Evolutionary conservation across 2,888 invertebrate genomes (phyloP).

Genomic region (Ferrisia virgata): DNA sequence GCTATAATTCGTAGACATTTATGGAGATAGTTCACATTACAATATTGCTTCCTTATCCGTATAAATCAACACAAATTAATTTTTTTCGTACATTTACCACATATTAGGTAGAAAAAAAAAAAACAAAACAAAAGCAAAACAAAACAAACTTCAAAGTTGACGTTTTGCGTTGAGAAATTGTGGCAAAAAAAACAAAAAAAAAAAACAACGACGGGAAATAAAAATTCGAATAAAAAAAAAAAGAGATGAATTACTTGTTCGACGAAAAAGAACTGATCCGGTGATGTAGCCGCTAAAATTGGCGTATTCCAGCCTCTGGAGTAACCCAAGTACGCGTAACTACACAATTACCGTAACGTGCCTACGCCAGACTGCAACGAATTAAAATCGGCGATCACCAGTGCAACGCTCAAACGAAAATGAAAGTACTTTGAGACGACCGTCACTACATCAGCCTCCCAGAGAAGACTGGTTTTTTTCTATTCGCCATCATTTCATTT

Average conservation of each 20-base stretch:
- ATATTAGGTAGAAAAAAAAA: no score
- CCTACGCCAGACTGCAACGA: slow-evolving; percentile 13
- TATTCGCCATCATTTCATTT: slow-evolving; percentile 23
- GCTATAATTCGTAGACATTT: background rate
- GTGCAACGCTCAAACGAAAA: slow-evolving; percentile 35
- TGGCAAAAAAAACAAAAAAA: no score
- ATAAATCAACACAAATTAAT: no score
- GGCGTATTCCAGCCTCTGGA: slow-evolving; percentile 1
- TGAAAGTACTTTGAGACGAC: slow-evolving; percentile 32
- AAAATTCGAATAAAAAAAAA: background rate
- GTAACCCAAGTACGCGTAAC: background rate
- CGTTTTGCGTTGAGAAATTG: no score
- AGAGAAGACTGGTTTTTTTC: slow-evolving; percentile 34
- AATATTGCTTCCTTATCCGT: no score
- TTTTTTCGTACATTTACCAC: no score
- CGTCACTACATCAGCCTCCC: background rate
- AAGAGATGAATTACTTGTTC: background rate
- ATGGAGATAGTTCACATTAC: no score
- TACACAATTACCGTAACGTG: slow-evolving; percentile 8
- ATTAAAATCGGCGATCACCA: slow-evolving; percentile 16
- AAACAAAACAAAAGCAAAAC: no score
- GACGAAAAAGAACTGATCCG: background rate
- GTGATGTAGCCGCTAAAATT: background rate
- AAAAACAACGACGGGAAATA: background rate
- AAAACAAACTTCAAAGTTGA: no score